Percentiles rank a stretch among this genome's conserved stretches.
Conservation (phyloP, 2,113 vertebrate genomes). For the Mus spicilegus region DNA sequence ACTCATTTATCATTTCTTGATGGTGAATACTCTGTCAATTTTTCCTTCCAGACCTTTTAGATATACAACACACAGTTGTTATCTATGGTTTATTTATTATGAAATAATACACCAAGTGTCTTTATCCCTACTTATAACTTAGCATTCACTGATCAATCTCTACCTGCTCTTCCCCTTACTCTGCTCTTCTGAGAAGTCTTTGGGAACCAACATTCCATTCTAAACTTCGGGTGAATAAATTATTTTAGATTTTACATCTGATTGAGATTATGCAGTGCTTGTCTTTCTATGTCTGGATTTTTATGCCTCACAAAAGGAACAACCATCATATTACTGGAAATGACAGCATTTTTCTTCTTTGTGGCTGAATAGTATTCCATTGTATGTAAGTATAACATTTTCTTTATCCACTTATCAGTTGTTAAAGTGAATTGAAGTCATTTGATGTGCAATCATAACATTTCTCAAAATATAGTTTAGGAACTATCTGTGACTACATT, state of each 20-base stretch:
- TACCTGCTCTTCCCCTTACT: not conserved
- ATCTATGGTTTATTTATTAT: not conserved
- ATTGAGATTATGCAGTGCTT: not conserved
- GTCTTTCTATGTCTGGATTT: not conserved
- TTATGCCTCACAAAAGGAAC: not conserved
- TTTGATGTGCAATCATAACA: slow-evolving; percentile 40
- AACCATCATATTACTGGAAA: not conserved
- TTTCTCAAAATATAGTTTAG: slow-evolving; percentile 58
- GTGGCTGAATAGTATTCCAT: not conserved
- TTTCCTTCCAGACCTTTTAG: not conserved
- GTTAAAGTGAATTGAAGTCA: not conserved
- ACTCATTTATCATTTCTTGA: not conserved
- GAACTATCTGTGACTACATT: not conserved
- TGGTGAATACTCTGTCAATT: not conserved
- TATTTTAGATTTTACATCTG: not conserved
- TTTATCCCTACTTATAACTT: not conserved
- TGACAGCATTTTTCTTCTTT: not conserved
- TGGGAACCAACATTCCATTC: not conserved
- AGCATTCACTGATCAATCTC: not conserved
- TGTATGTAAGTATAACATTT: not conserved
- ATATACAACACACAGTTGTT: not conserved
- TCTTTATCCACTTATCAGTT: not conserved
- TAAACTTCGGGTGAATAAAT: not conserved
- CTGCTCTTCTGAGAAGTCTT: not conserved
- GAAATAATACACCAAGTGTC: not conserved